Evolutionary conservation across 2,888 invertebrate species (phyloP), one percentile per base, ranked within the genome.

Genomic region (Tachina fera): DNA sequence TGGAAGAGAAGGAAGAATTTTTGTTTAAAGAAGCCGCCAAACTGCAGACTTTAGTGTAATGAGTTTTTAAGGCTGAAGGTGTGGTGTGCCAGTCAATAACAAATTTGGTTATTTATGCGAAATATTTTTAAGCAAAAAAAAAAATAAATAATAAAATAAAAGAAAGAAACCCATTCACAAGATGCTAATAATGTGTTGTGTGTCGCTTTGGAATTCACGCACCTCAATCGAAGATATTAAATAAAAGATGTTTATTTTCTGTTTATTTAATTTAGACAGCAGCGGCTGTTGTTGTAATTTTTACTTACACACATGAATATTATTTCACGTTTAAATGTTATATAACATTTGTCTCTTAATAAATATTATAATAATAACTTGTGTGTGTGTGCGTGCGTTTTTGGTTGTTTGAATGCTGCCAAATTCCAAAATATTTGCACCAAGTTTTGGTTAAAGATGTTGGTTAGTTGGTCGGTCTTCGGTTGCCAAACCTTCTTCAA

Each of bases 311-410:
- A 74, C 72, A n/a, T 74, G 31, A 2, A 31, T 83, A 65, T 78
- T 72, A 76, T 79, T 86, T 83, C 43, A 72, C 76, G 77, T 80
- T 71, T 80, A 56, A 79, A 79, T 83, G 67, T 86, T 83, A 72
- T 76, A 83, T 58, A 86, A 86, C 14, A 47, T 79, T 56, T 63
- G 51, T 2, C 14, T 61, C 45, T 70, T 67, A 53, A 70, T 19
- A 70, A 53, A 70, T 43, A 70, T 70, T 43, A 51, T 13, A 31
- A 51, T 53, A 6, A 31, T 6, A 31, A 31, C 6, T 31, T 31
- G 31, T 31, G 31, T 31, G 31, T 68, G 10, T 31, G 9, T 47
- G 8, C n/a, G 19, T 6, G 5, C 22, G 19, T 58, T 68, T 39
- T 60, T 60, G 45, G 47, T 65, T 77, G 43, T 51, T 63, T 72